Evolutionary conservation across 2,113 vertebrate species (phyloP).

Genomic region (Ploceus nigricollis): DNA sequence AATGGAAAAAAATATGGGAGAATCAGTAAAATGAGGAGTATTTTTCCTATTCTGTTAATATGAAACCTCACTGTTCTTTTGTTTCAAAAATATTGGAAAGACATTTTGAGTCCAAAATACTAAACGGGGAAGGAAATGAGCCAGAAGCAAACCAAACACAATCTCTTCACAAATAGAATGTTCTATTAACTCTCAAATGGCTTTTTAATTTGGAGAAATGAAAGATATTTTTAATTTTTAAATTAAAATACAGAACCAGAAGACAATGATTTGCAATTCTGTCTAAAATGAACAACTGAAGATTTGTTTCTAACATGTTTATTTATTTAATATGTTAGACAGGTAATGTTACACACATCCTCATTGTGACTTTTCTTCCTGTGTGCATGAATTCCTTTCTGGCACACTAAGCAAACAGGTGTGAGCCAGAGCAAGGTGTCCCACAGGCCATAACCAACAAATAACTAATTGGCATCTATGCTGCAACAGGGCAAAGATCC

Average conservation of each 20-base stretch:
- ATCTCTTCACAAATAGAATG: background rate
- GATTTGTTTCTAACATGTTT: background rate
- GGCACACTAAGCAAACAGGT: background rate
- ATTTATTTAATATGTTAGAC: background rate
- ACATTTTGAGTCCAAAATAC: background rate
- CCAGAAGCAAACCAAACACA: background rate
- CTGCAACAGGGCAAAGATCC: conserved; percentile 12
- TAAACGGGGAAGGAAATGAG: background rate
- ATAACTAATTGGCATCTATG: conserved; percentile 8
- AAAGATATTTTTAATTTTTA: background rate
- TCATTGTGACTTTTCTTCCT: background rate
- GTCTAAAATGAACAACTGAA: background rate
- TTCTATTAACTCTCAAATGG: background rate
- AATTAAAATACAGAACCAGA: background rate
- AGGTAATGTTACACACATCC: background rate
- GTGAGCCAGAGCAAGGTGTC: conserved; percentile 13
- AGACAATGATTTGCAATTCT: background rate
- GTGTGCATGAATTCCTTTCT: background rate
- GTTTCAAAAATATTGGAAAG: background rate
- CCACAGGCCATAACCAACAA: conserved; percentile 26
- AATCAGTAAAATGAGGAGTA: background rate
- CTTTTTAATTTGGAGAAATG: background rate
- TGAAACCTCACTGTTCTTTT: background rate
- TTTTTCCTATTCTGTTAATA: conserved; percentile 1
- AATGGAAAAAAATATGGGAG: conserved; percentile 14